phyloP scores from a whole-genome alignment of 1,140 invertebrate genomes.

The Pogonognathellus flavescens region DNA sequence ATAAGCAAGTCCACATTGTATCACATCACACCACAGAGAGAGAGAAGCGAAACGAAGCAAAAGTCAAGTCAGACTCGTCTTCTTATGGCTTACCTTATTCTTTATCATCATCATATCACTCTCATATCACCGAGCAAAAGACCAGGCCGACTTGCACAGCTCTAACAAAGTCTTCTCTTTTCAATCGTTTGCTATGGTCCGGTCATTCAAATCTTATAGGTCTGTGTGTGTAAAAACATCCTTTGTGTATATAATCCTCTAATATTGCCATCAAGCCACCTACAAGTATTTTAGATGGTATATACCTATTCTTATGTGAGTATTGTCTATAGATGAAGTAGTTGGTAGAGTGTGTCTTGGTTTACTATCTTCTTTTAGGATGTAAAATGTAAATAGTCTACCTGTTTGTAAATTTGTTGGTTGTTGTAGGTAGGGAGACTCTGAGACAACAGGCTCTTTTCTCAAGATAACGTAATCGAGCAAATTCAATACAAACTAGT shows the following conservation, averaged over 20 bases:
- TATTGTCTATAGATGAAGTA: background rate
- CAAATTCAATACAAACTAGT: background rate
- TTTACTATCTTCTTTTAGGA: background rate
- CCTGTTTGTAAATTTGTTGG: background rate
- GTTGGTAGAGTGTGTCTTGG: too few relatives aligned
- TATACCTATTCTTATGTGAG: background rate
- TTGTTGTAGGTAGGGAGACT: background rate
- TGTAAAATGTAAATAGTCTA: constrained; percentile 12
- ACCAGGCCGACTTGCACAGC: background rate
- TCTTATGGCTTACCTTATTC: constrained; percentile 25
- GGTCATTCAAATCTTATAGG: background rate
- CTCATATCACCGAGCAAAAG: constrained; percentile 13
- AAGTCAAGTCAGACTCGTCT: background rate
- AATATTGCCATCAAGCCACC: too few relatives aligned
- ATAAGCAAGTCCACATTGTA: background rate
- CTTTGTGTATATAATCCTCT: too few relatives aligned
- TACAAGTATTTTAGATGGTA: background rate
- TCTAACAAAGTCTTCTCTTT: background rate
- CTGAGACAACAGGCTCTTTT: background rate
- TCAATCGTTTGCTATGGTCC: background rate
- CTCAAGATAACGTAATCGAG: constrained; percentile 20
- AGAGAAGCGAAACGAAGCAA: background rate
- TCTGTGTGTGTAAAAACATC: too few relatives aligned
- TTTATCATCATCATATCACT: constrained; percentile 30
- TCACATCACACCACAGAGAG: background rate